Conservation (phyloP, 2,797 vertebrate genomes). For the Gymnoscopelus microlampas region DNA sequence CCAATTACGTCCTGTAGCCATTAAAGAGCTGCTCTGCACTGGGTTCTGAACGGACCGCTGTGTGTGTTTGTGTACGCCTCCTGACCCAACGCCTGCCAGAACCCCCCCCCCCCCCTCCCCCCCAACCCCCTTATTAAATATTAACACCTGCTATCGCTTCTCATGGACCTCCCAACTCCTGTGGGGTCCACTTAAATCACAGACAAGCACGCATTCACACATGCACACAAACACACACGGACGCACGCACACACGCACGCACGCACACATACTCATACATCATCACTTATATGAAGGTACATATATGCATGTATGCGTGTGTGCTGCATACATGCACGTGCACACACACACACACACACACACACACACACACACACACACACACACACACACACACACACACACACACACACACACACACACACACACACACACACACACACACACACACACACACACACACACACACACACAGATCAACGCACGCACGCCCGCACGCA, state of each 20-base stretch:
- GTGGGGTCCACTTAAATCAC: conserved; percentile 61
- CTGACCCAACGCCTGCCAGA: neutral
- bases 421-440: no score
- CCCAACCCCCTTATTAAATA: conserved; percentile 51
- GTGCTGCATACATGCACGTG: neutral
- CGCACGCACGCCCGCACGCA: no score
- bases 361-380: no score
- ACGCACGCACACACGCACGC: no score
- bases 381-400: no score
- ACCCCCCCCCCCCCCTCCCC: neutral
- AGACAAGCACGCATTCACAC: no score
- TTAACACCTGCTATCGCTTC: conserved; percentile 54
- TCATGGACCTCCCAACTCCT: conserved; percentile 38
- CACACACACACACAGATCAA: no score
- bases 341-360: no score
- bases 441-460: no score
- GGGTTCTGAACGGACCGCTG: conserved; percentile 21
- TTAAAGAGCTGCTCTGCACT: conserved; percentile 60
- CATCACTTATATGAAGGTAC: neutral
- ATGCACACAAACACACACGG: no score
- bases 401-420: no score
- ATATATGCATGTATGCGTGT: no score
- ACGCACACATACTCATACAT: neutral
- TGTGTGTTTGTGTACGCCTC: conserved; percentile 26
- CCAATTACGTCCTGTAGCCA: conserved; percentile 68